Base-by-base conservation (phyloP, 2,888 invertebrate genomes). In the Villa cingulata region DNA sequence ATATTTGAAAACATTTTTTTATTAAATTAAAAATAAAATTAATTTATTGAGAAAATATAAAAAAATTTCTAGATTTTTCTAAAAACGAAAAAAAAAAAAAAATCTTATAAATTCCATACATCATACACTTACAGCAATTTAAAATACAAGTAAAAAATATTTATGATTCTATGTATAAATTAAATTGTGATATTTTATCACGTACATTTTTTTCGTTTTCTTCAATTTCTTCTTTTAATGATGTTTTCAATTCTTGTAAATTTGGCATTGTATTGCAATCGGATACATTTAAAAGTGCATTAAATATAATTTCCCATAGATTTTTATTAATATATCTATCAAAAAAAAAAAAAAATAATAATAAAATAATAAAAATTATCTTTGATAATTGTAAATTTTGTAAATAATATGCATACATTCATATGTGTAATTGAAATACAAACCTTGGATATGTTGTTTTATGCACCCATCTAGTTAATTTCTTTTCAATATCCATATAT, bases 251-350 rank as follows among this genome's bases (percentile, higher is more conserved):
- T 37, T 62, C 55, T 50, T 69, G 69, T 55, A 90, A 70, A 63
- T 86, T 80, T 1, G 89, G 89, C 65, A 86, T 72, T 51, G 77
- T 75, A 47, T 78, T 76, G 62, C 87, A 87, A 50, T 83, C 81
- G 19, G 81, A 80, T 49, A 90, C 76, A 70, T 95, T 95, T 47
- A 95, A 72, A 52, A 92, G 70, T 32, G 77, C 76, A 37, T 80
- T 78, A 64, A 92, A 91, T 62, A 90, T 80, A 54, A 77, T 77
- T 57, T 82, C 81, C 90, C 91, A 91, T 49, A 83, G 70, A 51
- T 74, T 74, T 51, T 74, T 76, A 59, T 80, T 79, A 66, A 81
- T 76, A 63, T 83, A 83, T 70, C 81, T 80, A 63, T 32, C 70
- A 70, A 46, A 50, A 45, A 51, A 56, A 48, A 42, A 38, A 43